Evolutionary conservation across 2,888 invertebrate genomes (phyloP).

Genomic region (Ceramica pisi): DNA sequence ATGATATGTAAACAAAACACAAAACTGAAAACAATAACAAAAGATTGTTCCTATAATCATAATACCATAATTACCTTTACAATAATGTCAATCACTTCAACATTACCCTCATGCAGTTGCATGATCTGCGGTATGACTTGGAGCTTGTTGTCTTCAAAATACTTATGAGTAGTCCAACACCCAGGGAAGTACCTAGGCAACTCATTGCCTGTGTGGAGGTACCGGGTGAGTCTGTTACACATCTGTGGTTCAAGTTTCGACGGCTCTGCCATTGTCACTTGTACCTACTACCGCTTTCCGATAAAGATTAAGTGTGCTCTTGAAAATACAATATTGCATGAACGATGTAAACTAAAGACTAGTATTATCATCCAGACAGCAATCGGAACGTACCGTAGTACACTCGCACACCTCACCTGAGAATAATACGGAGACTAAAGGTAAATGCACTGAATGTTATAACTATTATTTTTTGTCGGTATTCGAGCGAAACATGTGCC

Average conservation of each 20-base stretch:
- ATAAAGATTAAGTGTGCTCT: constrained; percentile 38
- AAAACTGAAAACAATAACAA: constrained; percentile 11
- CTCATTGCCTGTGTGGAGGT: constrained; percentile 89
- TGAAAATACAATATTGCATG: constrained; percentile 66
- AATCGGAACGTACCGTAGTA: constrained; percentile 59
- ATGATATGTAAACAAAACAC: not conserved
- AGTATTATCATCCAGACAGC: constrained; percentile 69
- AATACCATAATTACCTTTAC: constrained; percentile 75
- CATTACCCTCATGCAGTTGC: constrained; percentile 66
- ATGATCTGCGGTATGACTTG: constrained; percentile 78
- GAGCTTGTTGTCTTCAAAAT: constrained; percentile 85
- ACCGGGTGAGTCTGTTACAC: constrained; percentile 85
- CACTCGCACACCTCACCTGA: constrained; percentile 70
- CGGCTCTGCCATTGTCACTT: constrained; percentile 76
- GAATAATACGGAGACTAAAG: constrained; percentile 73
- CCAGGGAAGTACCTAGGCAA: constrained; percentile 90
- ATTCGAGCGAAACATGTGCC: constrained; percentile 88
- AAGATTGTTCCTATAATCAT: not conserved
- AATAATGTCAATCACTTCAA: constrained; percentile 81
- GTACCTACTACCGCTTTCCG: constrained; percentile 46
- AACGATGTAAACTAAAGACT: constrained; percentile 60
- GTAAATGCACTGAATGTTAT: constrained; percentile 78
- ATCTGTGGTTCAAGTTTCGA: constrained; percentile 76
- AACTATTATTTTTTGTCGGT: constrained; percentile 84
- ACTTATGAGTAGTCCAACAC: constrained; percentile 89